A percentile compares a stretch with the other conserved stretches of the same genome.
Conservation (phyloP, 2,113 vertebrate species). For the Podarcis raffonei region DNA sequence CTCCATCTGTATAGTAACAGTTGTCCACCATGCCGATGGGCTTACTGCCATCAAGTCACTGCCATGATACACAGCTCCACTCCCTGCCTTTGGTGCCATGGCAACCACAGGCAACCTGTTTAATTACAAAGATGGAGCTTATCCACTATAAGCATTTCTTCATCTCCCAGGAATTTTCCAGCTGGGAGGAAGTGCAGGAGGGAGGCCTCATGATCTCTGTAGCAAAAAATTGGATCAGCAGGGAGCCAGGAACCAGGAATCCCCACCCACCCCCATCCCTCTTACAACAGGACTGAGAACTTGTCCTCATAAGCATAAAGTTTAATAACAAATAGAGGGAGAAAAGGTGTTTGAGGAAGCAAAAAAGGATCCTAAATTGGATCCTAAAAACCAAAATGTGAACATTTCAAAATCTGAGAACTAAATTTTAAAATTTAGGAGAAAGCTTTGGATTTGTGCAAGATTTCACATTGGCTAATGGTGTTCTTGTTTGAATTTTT, state of each 20-base stretch:
- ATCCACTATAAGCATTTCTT: neutral
- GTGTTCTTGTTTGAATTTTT: too few species aligned
- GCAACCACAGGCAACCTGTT: conserved; percentile 61
- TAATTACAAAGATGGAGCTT: conserved; percentile 47
- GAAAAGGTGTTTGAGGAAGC: too few species aligned
- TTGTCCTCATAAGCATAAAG: neutral
- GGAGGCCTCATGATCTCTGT: neutral
- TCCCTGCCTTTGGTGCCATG: conserved; percentile 45
- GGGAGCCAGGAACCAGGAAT: neutral
- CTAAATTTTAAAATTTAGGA: neutral
- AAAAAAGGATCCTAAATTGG: neutral
- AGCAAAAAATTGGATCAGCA: neutral
- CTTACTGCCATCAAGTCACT: neutral
- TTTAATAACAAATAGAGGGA: too few species aligned
- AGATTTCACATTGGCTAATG: neutral
- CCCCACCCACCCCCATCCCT: accelerated
- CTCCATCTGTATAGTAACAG: neutral
- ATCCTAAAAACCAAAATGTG: neutral
- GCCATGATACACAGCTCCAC: conserved; percentile 31
- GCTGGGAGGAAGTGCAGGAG: accelerated
- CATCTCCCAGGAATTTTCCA: conserved; percentile 6
- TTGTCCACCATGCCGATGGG: neutral
- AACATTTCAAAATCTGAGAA: neutral
- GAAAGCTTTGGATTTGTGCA: neutral
- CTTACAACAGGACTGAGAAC: accelerated